These are phyloP conservation scores for Chloroceryle aenea DNA, from an alignment of 2,113 vertebrate species.

Conservation along the genomic window DNA sequence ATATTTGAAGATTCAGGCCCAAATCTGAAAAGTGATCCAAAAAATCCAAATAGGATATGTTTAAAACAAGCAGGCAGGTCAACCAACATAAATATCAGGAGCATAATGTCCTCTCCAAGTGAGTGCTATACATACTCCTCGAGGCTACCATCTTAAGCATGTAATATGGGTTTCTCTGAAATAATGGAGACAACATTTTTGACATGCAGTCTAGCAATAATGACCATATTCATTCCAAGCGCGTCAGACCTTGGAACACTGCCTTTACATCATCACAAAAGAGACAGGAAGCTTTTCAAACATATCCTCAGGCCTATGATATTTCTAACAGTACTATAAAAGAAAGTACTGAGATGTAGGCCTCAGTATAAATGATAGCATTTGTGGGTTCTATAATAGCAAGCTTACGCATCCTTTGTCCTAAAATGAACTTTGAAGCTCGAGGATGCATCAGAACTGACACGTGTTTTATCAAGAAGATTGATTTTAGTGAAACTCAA, in stretches of 20 bases:
- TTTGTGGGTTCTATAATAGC: neutral
- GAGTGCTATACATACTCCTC: neutral
- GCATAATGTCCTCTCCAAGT: neutral
- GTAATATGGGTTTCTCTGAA: neutral
- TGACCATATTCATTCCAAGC: constrained; percentile 24
- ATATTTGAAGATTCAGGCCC: neutral
- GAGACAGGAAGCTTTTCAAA: constrained; percentile 34
- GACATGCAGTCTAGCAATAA: neutral
- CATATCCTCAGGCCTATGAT: constrained; percentile 32
- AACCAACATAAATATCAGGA: constrained; percentile 45
- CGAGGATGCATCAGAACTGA: neutral
- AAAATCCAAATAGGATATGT: neutral
- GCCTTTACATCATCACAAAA: constrained; percentile 25
- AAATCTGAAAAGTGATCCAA: neutral
- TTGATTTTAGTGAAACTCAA: neutral
- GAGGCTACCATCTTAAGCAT: neutral
- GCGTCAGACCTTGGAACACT: neutral
- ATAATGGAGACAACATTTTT: neutral
- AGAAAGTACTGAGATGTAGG: neutral
- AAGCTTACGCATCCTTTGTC: neutral
- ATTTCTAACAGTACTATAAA: constrained; percentile 30
- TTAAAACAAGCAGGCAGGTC: neutral
- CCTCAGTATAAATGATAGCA: neutral
- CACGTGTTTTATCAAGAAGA: neutral
- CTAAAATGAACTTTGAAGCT: neutral